Percentiles rank a stretch among this genome's conserved stretches.
Evolutionary conservation across 2,797 vertebrate genomes (phyloP).

Genomic region (Xenops minutus): DNA sequence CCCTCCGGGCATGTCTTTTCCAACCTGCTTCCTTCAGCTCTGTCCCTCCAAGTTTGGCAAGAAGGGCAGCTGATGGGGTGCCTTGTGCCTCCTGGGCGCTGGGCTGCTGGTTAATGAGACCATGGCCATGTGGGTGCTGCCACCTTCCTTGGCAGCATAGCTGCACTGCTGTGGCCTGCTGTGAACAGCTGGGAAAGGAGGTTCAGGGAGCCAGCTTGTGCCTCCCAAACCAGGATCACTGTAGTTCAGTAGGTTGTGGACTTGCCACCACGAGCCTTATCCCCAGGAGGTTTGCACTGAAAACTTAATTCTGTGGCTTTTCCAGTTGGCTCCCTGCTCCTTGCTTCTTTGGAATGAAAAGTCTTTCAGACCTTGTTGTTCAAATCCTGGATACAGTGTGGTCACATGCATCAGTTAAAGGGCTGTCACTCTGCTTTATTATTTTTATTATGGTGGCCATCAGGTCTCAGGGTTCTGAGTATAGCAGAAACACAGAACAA

Average conservation of each 20-base stretch:
- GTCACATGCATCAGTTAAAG: background rate
- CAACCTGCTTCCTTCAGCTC: background rate
- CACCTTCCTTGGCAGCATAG: background rate
- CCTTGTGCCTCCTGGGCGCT: rapidly evolving
- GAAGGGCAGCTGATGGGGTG: background rate
- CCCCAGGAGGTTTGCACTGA: background rate
- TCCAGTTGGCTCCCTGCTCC: background rate
- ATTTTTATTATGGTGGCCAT: background rate
- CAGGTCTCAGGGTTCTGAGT: background rate
- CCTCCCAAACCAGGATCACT: rapidly evolving
- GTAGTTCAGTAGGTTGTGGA: rapidly evolving
- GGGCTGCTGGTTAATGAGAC: background rate
- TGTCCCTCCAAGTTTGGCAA: background rate
- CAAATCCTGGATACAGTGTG: background rate
- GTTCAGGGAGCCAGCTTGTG: background rate
- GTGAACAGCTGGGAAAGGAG: background rate
- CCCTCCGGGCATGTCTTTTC: background rate
- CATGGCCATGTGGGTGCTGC: background rate
- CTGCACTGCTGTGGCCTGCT: background rate
- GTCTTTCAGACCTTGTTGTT: background rate
- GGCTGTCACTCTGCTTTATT: background rate
- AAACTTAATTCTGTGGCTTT: background rate
- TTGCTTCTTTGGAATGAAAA: background rate
- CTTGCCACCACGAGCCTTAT: background rate
- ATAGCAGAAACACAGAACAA: background rate